Evolutionary conservation across 1,140 invertebrate species (phyloP), one percentile per base, ranked within the genome.

Genomic region (Halesus radiatus): DNA sequence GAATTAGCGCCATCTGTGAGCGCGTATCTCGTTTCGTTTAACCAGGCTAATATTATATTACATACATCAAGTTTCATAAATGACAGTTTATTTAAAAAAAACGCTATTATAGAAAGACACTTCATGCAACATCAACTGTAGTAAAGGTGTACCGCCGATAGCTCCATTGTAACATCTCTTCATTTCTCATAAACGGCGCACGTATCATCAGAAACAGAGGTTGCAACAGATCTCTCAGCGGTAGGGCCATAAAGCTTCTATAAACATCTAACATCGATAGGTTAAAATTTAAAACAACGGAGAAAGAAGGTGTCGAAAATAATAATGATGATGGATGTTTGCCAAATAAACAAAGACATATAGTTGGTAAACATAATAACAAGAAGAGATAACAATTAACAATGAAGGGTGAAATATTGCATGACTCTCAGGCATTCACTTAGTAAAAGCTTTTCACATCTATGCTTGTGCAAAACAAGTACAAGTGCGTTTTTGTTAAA

Each of bases 371-470:
- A 23, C 26, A 72, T 20, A 72, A 53, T 53, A 26, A 72, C 52
- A 50, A n/a, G 4, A 53, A 72, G 10, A 72, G 20, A 20, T 3
- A 15, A 72, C 7, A 52, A 70, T 18, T 20, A 70, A 8, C 10
- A 20, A 70, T 70, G 15, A 70, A n/a, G 18, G 22, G 26, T 50
- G 22, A 52, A 72, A 22, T 54, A 26, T 22, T 29, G 45, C 45
- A 53, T 70, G 66, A 26, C 20, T 72, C 6, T 20, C 68, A 72
- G 68, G 68, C 68, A 52, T 52, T 72, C 45, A 72, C 15, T 50
- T 70, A 70, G 16, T 32, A 70, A 72, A 29, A 72, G 68, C 68
- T 72, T 7, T 72, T 72, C 68, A 72, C 68, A 72, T 52, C 68
- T 72, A 72, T 22, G 26, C 15, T 72, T 72, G 68, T 72, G 68